These are phyloP conservation scores for Augiades crinisus DNA, from an alignment of 2,888 invertebrate genomes.

Conservation along the genomic window DNA sequence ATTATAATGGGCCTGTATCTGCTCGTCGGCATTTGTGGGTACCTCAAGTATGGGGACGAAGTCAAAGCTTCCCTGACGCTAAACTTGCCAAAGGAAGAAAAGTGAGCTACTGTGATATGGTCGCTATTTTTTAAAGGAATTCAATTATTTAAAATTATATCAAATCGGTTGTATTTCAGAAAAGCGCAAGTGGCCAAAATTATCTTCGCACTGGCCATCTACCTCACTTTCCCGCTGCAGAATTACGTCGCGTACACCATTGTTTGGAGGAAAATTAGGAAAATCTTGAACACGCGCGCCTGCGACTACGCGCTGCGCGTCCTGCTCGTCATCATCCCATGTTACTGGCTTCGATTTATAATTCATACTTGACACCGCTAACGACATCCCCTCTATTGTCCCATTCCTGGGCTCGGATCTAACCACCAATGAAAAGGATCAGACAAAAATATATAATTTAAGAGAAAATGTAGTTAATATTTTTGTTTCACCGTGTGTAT, in stretches of 20 bases:
- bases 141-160: no score
- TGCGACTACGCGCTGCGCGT: slow-evolving; percentile 47
- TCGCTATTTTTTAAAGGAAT: not conserved
- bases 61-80: slow-evolving; percentile 92
- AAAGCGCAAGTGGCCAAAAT: slow-evolving; percentile 84
- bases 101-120: slow-evolving; percentile 67
- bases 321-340: slow-evolving; percentile 47
- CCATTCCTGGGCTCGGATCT: no score
- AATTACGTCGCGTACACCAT: slow-evolving; percentile 94
- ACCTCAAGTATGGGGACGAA: slow-evolving; percentile 88
- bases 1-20: slow-evolving; percentile 88
- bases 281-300: slow-evolving; percentile 45
- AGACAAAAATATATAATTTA: no score
- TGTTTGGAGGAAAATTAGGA: slow-evolving; percentile 79
- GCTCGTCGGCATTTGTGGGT: slow-evolving; percentile 92
- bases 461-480: no score
- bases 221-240: slow-evolving; percentile 92
- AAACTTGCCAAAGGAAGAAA: slow-evolving; percentile 84
- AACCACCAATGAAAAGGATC: no score
- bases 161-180: slow-evolving; percentile 55
- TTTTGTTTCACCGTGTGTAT: no score
- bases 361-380: no score
- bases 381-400: no score
- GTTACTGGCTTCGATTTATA: slow-evolving; percentile 43
- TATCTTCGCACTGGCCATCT: slow-evolving; percentile 86